Percentiles rank a stretch among this genome's conserved stretches.
These are phyloP conservation scores for Dromiciops gliroides DNA, from an alignment of 2,113 vertebrate species.

Conservation along the genomic window DNA sequence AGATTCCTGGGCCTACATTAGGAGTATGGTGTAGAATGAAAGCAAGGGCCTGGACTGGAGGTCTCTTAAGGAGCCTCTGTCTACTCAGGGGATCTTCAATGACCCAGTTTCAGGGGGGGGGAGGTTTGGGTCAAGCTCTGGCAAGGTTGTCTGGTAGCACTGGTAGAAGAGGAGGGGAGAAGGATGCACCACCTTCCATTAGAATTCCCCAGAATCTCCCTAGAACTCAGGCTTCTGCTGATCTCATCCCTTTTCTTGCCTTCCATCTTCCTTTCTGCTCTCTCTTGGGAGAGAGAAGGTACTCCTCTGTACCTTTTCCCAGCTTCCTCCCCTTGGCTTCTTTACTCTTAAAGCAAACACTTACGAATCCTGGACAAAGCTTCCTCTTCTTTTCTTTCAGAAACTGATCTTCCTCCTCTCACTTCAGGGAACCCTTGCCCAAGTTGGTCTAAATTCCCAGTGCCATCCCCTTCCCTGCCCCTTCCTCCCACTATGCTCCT, in stretches of 20 bases:
- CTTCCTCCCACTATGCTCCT: background rate
- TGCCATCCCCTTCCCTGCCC: background rate
- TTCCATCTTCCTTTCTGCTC: background rate
- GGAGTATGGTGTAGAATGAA: background rate
- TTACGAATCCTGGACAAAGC: conserved; percentile 52
- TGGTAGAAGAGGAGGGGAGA: background rate
- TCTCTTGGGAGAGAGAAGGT: background rate
- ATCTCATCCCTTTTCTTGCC: background rate
- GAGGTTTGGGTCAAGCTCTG: background rate
- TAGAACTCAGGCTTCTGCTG: background rate
- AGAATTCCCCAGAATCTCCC: background rate
- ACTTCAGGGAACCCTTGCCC: background rate
- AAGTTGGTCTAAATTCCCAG: background rate
- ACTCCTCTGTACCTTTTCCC: background rate
- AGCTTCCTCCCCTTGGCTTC: background rate
- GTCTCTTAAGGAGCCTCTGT: background rate
- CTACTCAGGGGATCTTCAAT: background rate
- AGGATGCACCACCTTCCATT: background rate
- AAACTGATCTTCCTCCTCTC: background rate
- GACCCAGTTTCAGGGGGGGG: background rate
- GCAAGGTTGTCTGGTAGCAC: background rate
- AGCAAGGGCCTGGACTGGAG: background rate
- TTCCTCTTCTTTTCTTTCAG: background rate
- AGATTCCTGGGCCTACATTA: background rate
- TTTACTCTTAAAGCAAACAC: conserved; percentile 51